phyloP scores from a whole-genome alignment of 2,797 vertebrate species.

The Sebastolobus altivelis region DNA sequence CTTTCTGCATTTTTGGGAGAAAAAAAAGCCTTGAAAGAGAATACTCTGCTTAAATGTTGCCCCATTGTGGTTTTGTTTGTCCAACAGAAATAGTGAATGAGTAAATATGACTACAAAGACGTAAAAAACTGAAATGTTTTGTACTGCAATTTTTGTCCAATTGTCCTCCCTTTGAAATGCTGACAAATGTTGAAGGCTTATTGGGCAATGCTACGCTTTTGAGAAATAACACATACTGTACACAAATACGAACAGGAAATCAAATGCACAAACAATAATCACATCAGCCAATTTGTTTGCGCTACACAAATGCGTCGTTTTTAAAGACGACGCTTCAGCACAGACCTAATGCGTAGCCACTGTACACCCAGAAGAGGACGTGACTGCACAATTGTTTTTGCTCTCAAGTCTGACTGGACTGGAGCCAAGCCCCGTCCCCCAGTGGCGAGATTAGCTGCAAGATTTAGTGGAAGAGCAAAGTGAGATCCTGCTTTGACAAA shows the following conservation, averaged over 20 bases:
- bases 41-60: background rate
- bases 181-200: slow-evolving; percentile 31
- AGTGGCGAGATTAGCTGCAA: slow-evolving; percentile 41
- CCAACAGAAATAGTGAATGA: slow-evolving; percentile 14
- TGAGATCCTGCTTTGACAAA: slow-evolving; percentile 45
- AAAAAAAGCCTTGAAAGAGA: background rate
- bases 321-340: background rate
- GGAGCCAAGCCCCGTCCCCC: slow-evolving; percentile 31
- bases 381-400: slow-evolving; percentile 32
- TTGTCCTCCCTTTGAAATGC: slow-evolving; percentile 68
- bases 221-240: slow-evolving; percentile 32
- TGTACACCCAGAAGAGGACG: slow-evolving; percentile 3
- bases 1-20: background rate
- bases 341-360: background rate
- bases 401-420: slow-evolving; percentile 31
- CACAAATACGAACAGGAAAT: slow-evolving; percentile 23
- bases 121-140: slow-evolving; percentile 69
- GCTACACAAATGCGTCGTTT: slow-evolving; percentile 10
- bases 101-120: slow-evolving; percentile 28
- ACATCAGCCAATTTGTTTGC: slow-evolving; percentile 21
- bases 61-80: slow-evolving; percentile 3
- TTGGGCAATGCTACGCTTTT: slow-evolving; percentile 31
- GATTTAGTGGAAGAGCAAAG: slow-evolving; percentile 52
- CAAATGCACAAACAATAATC: slow-evolving; percentile 28
- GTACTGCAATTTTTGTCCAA: slow-evolving; percentile 26